Base-by-base conservation (phyloP, 2,888 invertebrate species). In the Drosophila melanosoma region DNA sequence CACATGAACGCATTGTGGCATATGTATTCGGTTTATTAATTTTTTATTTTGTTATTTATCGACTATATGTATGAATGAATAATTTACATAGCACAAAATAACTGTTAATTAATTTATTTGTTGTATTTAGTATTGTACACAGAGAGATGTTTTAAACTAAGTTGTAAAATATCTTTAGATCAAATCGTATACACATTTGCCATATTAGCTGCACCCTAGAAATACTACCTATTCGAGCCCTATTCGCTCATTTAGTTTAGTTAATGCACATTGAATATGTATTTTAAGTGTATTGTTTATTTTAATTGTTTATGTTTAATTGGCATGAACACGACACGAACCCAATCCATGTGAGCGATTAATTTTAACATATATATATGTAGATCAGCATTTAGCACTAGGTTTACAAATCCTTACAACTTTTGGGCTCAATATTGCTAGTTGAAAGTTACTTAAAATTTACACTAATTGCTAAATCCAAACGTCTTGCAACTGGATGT, bases 121-220 rank as follows among this genome's bases (percentile, higher is more conserved):
- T 67, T 51, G 42, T 52, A 45, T 71, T 61, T 75, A 69, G 57
- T 79, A 80, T 59, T 69, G 76, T 79, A 80, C 81, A 79, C 66
- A 80, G 42, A 76, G 60, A 72, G 38, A 15, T 64, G n/a, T 20
- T 67, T 76, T 68, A 62, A 76, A 51, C 76, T 79, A 71, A 54
- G 36, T 63, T 60, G 58, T 74, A 73, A 64, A 72, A 71, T 86
- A 75, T 75, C 65, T 75, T 75, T 61, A 70, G 45, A 68, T 75
- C 54, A 57, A 74, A 78, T 86, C 86, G 84, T 88, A 88, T 85
- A 85, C 84, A 76, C 65, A 64, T 71, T 71, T 80, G 52, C 38
- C 66, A 53, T 62, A 69, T 61, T 51, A 62, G 63, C 32, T 75
- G 72, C 51, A 54, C 38, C 56, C 52, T 66, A 70, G 38, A 40